Percentiles rank a stretch among this genome's conserved stretches.
Evolutionary conservation across 2,888 invertebrate species (phyloP).

Genomic region (Ectemnius continuus): DNA sequence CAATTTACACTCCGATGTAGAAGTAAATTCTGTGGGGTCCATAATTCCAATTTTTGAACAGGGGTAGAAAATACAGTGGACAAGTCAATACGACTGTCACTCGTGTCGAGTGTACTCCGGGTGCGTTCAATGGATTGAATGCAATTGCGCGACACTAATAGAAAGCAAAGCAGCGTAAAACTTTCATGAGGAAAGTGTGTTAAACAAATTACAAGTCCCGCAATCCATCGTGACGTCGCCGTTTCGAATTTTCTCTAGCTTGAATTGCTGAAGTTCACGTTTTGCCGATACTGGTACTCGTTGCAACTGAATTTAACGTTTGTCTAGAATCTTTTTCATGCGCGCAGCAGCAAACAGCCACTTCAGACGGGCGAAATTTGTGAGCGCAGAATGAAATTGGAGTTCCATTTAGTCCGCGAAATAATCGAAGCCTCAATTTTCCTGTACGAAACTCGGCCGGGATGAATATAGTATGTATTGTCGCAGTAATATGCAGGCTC

Average conservation of each 20-base stretch:
- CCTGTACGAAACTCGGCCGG: no score
- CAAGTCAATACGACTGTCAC: neutral
- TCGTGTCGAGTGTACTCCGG: no score
- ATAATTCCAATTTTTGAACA: no score
- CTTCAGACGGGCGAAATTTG: neutral
- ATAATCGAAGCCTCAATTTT: no score
- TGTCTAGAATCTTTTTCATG: neutral
- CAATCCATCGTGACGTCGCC: neutral
- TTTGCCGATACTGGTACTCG: constrained; percentile 40
- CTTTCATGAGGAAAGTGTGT: constrained; percentile 48
- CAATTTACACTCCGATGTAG: no score
- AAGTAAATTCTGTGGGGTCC: no score
- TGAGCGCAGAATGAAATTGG: neutral
- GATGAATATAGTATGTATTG: no score
- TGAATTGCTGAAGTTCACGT: constrained; percentile 58
- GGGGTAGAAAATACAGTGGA: neutral
- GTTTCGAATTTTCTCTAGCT: constrained; percentile 31
- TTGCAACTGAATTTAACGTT: neutral
- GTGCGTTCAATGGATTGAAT: no score
- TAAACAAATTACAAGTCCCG: constrained; percentile 40
- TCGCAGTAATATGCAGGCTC: no score
- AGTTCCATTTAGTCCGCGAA: neutral
- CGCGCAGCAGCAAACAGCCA: neutral
- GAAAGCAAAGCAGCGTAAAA: constrained; percentile 23
- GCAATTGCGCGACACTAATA: neutral